These are phyloP conservation scores for Ceramica pisi DNA, from an alignment of 2,888 invertebrate species.

Conservation along the genomic window DNA sequence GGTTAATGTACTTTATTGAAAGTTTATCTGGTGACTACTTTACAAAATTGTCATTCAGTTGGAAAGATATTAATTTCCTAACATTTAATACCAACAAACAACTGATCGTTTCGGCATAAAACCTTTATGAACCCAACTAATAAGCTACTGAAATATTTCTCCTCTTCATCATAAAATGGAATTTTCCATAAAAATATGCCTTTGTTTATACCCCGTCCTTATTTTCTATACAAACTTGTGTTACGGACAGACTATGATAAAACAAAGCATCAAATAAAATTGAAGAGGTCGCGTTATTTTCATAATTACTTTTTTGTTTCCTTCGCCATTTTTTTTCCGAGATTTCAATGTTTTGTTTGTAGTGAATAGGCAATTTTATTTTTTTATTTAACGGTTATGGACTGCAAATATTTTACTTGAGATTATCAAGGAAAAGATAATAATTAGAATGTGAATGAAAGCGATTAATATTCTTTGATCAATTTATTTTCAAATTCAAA, in stretches of 20 bases:
- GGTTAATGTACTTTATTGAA: no score
- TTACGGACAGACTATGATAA: constrained; percentile 25
- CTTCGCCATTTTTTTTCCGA: no score
- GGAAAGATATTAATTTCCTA: no score
- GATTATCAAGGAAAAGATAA: no score
- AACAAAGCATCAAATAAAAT: constrained; percentile 38
- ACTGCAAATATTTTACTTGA: no score
- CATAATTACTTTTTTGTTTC: constrained; percentile 20
- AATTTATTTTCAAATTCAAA: no score
- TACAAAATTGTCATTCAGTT: no score
- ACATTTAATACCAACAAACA: no score
- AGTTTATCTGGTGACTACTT: no score
- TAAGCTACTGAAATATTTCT: constrained; percentile 28
- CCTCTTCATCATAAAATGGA: constrained; percentile 18
- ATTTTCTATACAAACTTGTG: constrained; percentile 6
- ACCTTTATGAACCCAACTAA: background rate
- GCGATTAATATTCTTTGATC: no score
- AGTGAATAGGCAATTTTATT: constrained; percentile 5
- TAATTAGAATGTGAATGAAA: no score
- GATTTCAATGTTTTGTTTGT: constrained; percentile 2
- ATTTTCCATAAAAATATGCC: constrained; percentile 35
- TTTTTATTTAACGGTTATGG: background rate
- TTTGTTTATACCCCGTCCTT: constrained; percentile 36
- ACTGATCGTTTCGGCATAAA: background rate
- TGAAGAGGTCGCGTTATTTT: constrained; percentile 16